Evolutionary conservation across 2,888 invertebrate species (phyloP).

Genomic region (Lacanobia oleracea): DNA sequence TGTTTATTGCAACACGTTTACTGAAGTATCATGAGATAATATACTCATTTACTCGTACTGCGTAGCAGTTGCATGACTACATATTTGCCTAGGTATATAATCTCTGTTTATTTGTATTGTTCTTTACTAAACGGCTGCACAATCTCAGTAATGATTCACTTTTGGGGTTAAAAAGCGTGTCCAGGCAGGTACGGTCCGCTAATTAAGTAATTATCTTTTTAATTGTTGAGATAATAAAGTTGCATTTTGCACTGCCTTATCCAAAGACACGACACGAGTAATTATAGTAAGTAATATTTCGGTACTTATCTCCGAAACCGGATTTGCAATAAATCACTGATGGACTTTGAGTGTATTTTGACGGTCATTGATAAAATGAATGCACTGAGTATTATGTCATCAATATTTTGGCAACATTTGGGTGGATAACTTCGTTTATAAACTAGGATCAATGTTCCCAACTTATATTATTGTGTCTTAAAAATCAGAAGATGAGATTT

Average conservation of each 20-base stretch:
- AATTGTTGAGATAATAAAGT: slow-evolving; percentile 15
- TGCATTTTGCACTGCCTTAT: slow-evolving; percentile 7
- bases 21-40: slow-evolving; percentile 36
- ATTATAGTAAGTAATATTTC: slow-evolving; percentile 16
- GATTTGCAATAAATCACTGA: slow-evolving; percentile 18
- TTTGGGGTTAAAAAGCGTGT: slow-evolving; percentile 1
- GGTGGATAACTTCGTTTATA: not conserved
- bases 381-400: not conserved
- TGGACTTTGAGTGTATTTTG: slow-evolving; percentile 1
- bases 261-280: slow-evolving; percentile 16
- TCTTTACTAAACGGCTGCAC: slow-evolving; percentile 23
- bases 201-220: slow-evolving; percentile 33
- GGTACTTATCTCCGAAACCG: slow-evolving; percentile 13
- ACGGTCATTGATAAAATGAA: not conserved
- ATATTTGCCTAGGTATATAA: slow-evolving; percentile 39
- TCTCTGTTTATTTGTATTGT: slow-evolving; percentile 35
- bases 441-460: not conserved
- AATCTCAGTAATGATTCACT: slow-evolving; percentile 35
- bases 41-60: slow-evolving; percentile 34
- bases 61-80: slow-evolving; percentile 41
- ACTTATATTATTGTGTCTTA: not conserved
- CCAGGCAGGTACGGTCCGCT: slow-evolving; percentile 31
- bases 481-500: not conserved
- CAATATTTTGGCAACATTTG: not conserved
- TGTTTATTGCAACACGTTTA: slow-evolving; percentile 25